These are phyloP conservation scores for Euwallacea fornicatus DNA, from an alignment of 1,140 invertebrate species.

Conservation along the genomic window DNA sequence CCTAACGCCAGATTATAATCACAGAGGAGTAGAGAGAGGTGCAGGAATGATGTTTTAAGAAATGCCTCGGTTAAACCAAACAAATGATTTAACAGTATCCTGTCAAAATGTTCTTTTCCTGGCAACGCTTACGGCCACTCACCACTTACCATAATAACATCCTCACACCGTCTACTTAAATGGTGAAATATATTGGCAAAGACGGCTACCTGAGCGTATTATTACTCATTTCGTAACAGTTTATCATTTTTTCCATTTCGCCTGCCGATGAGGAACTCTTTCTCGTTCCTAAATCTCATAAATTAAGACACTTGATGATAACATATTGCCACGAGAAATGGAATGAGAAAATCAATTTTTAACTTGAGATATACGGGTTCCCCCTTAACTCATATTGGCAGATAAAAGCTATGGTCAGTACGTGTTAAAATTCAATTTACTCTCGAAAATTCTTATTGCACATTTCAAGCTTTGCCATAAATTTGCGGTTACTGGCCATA, in stretches of 20 bases:
- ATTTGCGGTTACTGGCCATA: neutral
- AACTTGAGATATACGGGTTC: neutral
- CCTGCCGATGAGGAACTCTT: constrained; percentile 29
- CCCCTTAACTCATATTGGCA: neutral
- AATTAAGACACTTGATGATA: constrained; percentile 34
- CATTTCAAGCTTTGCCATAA: no score
- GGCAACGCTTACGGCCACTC: neutral
- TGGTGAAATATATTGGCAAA: constrained; percentile 42
- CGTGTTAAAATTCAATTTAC: neutral
- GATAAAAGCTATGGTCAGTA: neutral
- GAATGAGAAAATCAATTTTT: constrained; percentile 35
- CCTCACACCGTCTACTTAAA: constrained; percentile 36
- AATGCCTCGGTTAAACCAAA: neutral
- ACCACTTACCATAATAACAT: constrained; percentile 29
- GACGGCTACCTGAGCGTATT: constrained; percentile 45
- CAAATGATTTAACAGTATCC: constrained; percentile 15
- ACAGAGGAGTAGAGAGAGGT: no score
- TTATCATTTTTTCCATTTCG: constrained; percentile 43
- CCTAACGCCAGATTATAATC: no score
- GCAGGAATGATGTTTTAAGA: no score
- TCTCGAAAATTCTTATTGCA: neutral
- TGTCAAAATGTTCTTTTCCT: constrained; percentile 1
- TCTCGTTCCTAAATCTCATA: constrained; percentile 24
- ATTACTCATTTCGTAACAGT: constrained; percentile 43
- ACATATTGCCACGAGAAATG: constrained; percentile 25